Base-by-base conservation (phyloP, 2,888 invertebrate genomes). In the Copidosoma aretas region DNA sequence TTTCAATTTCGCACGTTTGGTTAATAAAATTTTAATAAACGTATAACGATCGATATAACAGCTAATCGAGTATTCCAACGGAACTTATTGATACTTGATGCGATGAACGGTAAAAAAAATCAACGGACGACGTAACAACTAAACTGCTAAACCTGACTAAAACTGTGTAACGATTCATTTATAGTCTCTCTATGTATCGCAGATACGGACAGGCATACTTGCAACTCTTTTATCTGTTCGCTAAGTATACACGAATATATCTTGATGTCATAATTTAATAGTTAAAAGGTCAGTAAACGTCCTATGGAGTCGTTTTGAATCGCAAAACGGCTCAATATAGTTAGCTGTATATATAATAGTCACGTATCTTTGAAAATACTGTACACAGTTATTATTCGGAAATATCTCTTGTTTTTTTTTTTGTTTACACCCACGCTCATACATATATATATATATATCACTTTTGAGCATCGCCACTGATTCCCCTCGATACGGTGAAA, bases 291-390 rank as follows among this genome's bases (percentile, higher is more conserved):
- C 64, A 64, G 54, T 68, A 65, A 58, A 64, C 68, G 60, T 68
- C 63, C 60, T 64, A 61, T 65, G 19, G 58, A 22, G 51, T 52
- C 64, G 57, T 43, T 21, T 24, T 46, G 51, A 54, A 32, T 24
- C 32, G 32, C 8, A 32, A 32, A 1, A 39, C 19, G 39, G 24
- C 41, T 22, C 25, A 53, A 21, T 25, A 17, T 51, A 52, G 49
- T 63, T 57, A 12, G 56, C 32, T 32, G 32, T 8, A 32, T 32
- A 32, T 32, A 32, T 58, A 39, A 57, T 52, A 52, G 24, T 54
- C 59, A 57, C 41, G 53, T 69, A 65, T 19, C 61, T 64, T 74
- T 67, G 71, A 74, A 75, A 75, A 75, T 75, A 75, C 73, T 75
- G 73, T 75, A 75, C 74, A 75, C 62, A 67, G 71, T 63, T 67